Evolutionary conservation across 1,140 invertebrate species (phyloP), one percentile per base, ranked within the genome.

Genomic region (Trigoniulus corallinus): DNA sequence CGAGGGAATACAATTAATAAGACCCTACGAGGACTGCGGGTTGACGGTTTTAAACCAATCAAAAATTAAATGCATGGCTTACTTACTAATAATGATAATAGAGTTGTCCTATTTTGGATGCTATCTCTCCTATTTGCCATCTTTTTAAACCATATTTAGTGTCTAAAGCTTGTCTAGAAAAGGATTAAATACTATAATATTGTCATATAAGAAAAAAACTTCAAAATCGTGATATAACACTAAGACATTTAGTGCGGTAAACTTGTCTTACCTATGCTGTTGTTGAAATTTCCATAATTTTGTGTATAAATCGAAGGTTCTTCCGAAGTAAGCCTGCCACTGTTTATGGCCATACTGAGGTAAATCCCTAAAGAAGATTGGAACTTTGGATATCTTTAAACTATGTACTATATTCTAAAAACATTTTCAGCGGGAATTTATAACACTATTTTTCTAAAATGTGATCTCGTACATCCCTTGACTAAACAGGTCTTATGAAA

Each of bases 241-340:
- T 21, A 12, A 22, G 24, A 10, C 13, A 47, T n/a, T n/a, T n/a
- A n/a, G n/a, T n/a, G n/a, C n/a, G n/a, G n/a, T n/a, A n/a, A n/a
- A 24, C 40, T 43, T 37, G 24, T 27, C 53, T 67, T 76, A 80
- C 68, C 92, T 79, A 71, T 97, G 88, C 67, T 95, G 88, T 66
- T 96, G 92, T 67, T 98, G 93, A 69, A 92, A 98, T 67, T 95
- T 96, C 93, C 93, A 98, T 42, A 98, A 73, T 71, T 93, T 94
- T 26, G 92, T 95, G 71, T 96, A 98, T 48, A 96, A 87, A 74
- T 98, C 92, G 71, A 98, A 97, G 46, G 92, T 95, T 53, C 88
- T 76, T 7, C 88, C 88, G 73, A 97, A 98, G 69, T 97, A 95
- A 4, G 84, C 82, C 71, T 96, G 91, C 93, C 92, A 97, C 67